phyloP scores from a whole-genome alignment of 1,140 invertebrate species.

The Vollenhovia emeryi region DNA sequence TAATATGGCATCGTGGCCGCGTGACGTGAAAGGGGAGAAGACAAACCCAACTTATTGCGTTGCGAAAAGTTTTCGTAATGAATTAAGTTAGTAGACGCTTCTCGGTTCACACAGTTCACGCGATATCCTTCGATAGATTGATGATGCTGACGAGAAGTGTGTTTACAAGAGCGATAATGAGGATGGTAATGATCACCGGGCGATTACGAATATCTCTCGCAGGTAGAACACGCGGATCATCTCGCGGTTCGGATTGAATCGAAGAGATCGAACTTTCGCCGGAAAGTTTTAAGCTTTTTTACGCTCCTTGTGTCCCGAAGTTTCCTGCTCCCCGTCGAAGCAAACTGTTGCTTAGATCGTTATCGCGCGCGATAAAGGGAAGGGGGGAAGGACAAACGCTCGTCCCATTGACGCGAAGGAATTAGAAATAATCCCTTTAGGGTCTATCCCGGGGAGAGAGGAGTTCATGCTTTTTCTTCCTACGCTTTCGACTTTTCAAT shows the following conservation, averaged over 20 bases:
- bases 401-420: slow-evolving; percentile 60
- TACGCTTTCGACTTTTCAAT: slow-evolving; percentile 65
- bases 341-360: slow-evolving; percentile 81
- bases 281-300: slow-evolving; percentile 74
- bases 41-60: not conserved
- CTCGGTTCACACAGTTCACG: not conserved
- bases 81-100: slow-evolving; percentile 23
- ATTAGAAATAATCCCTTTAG: slow-evolving; percentile 73
- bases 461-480: slow-evolving; percentile 34
- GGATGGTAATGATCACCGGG: not conserved
- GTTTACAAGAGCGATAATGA: slow-evolving; percentile 14
- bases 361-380: slow-evolving; percentile 73
- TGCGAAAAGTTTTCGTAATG: slow-evolving; percentile 31
- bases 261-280: slow-evolving; percentile 66
- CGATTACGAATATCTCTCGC: not conserved
- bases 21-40: not conserved
- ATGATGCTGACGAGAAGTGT: not conserved
- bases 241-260: slow-evolving; percentile 54
- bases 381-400: slow-evolving; percentile 9
- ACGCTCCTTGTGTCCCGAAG: slow-evolving; percentile 64
- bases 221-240: slow-evolving; percentile 11
- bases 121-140: not conserved
- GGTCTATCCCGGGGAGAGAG: not conserved
- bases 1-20: not conserved
- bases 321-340: slow-evolving; percentile 63